Base-by-base conservation (phyloP, 2,888 invertebrate genomes). In the Xanthorhoe spadicearia region DNA sequence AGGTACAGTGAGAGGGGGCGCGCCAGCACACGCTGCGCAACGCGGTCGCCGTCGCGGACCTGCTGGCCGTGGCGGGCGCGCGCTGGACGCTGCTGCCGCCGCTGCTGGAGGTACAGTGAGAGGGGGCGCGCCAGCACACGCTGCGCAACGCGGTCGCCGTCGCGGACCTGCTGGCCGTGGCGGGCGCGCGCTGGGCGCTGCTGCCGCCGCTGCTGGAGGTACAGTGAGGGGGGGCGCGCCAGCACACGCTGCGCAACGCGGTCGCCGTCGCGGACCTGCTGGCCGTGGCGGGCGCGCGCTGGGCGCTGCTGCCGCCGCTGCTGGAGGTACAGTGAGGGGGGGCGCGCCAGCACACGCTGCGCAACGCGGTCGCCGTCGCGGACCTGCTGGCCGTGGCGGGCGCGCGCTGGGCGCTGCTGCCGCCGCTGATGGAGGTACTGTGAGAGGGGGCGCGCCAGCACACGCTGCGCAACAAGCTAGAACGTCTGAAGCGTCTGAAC, bases 211-310 rank as follows among this genome's bases (percentile, higher is more conserved):
- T 38, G 38, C 13, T 38, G 1, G 38, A 38, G 38, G 38, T 38
- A 35, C 9, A 1, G 28, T 28, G 28, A 28, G n/a, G n/a, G n/a
- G n/a, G n/a, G 28, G 28, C 28, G 50, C 15, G 46, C 1, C n/a
- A 2, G 13, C 46, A 46, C 46, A 6, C 98, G 8, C 96, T 97
- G 84, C 95, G 96, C 71, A 97, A 97, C 92, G 98, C 98, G 0
- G 96, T 96, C 2, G 96, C 97, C 17, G 96, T 99, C 32, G 97
- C 97, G 82, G 99, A 99, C 94, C 94, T 99, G 77, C 94, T 99
- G 35, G 97, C 98, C 17, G 94, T 99, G 43, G 96, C 96, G 23
- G 95, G 98, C 50, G 96, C 97, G 50, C 94, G 97, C 79, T 97
- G 35, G 35, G 35, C 8, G 35, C 35, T 35, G 35, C 35, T 35